A percentile compares a stretch with the other conserved stretches of the same genome.
phyloP scores from a whole-genome alignment of 1,140 invertebrate genomes.

The Polypedilum vanderplanki region DNA sequence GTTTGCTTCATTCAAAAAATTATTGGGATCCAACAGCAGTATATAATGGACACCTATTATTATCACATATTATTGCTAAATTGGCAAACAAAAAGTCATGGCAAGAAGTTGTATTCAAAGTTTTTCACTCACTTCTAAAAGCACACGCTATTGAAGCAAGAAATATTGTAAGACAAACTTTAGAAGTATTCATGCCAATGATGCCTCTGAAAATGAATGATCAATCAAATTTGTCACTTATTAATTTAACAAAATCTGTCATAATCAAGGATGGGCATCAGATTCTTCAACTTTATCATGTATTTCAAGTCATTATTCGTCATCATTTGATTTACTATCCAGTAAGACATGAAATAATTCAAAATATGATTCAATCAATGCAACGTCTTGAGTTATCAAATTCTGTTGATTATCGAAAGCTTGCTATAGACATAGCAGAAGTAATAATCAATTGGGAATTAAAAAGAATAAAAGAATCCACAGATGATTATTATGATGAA shows the following conservation, averaged over 20 bases:
- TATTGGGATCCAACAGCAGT: constrained; percentile 93
- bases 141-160: constrained; percentile 91
- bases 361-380: constrained; percentile 91
- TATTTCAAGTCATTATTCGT: constrained; percentile 86
- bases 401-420: constrained; percentile 81
- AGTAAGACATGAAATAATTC: constrained; percentile 87
- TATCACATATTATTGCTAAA: constrained; percentile 96
- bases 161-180: constrained; percentile 83
- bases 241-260: constrained; percentile 98
- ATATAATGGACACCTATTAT: constrained; percentile 93
- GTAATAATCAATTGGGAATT: constrained; percentile 97
- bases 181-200: constrained; percentile 94
- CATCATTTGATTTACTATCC: constrained; percentile 97
- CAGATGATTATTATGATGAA: constrained; percentile 29
- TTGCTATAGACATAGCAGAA: constrained; percentile 95
- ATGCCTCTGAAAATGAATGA: constrained; percentile 95
- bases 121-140: constrained; percentile 91
- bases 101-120: constrained; percentile 89
- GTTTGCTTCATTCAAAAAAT: constrained; percentile 81
- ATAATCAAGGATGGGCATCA: constrained; percentile 96
- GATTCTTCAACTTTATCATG: constrained; percentile 91
- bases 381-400: constrained; percentile 87
- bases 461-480: constrained; percentile 49
- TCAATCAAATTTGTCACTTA: constrained; percentile 93
- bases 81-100: constrained; percentile 85